Conservation (phyloP, 2,888 invertebrate genomes). For the Caradrina clavipalpis region DNA sequence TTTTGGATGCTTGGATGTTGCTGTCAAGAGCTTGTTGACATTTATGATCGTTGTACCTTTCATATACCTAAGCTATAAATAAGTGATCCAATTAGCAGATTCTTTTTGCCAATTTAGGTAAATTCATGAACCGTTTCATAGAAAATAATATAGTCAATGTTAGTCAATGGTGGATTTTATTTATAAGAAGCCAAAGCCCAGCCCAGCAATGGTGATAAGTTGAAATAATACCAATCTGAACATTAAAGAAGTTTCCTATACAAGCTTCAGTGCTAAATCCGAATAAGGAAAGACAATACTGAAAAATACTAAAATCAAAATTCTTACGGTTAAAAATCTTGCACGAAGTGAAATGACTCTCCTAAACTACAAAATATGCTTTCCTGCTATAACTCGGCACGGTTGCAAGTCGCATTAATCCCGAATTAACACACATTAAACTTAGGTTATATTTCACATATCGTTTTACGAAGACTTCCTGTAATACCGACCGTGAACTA, state of each 20-base stretch:
- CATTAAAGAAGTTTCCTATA: too few species aligned
- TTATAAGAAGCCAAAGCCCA: too few species aligned
- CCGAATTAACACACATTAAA: not conserved
- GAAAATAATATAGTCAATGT: too few species aligned
- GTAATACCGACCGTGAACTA: slow-evolving; percentile 23
- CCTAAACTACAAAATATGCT: too few species aligned
- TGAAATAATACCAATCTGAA: too few species aligned
- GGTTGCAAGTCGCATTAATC: not conserved
- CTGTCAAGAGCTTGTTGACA: slow-evolving; percentile 2
- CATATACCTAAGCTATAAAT: not conserved
- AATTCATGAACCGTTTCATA: not conserved
- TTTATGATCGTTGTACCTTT: slow-evolving; percentile 19
- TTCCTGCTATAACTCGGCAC: not conserved
- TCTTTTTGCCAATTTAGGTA: not conserved
- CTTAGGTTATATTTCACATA: slow-evolving; percentile 5
- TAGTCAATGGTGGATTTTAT: too few species aligned
- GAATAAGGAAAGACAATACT: too few species aligned
- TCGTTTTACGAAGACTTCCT: slow-evolving; percentile 4
- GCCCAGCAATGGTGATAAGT: too few species aligned
- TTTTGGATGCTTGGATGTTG: slow-evolving; percentile 27
- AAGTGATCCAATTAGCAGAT: slow-evolving; percentile 7
- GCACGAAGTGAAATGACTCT: too few species aligned
- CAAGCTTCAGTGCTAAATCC: too few species aligned
- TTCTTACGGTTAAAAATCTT: too few species aligned
- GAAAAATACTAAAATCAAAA: too few species aligned